Percentiles rank a stretch among this genome's conserved stretches.
phyloP scores from a whole-genome alignment of 2,797 vertebrate species.

The Sylvia borin region DNA sequence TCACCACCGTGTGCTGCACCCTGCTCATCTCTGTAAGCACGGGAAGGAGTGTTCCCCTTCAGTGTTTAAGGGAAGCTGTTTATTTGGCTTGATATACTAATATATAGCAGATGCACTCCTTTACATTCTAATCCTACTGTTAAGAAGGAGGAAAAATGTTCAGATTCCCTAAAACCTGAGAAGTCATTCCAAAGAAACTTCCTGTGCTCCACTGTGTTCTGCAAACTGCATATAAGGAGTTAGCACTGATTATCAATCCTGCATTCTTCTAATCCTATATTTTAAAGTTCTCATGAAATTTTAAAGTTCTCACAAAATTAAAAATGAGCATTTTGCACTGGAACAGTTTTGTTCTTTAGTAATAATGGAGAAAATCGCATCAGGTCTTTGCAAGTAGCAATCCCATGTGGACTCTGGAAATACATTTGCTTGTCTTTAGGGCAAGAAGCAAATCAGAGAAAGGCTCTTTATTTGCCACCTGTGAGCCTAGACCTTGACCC shows the following conservation, averaged over 20 bases:
- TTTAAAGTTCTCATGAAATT: constrained; percentile 9
- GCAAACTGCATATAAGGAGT: not conserved
- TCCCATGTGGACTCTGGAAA: not conserved
- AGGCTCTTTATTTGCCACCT: constrained; percentile 4
- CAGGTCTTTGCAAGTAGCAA: not conserved
- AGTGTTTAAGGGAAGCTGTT: not conserved
- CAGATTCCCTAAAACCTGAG: not conserved
- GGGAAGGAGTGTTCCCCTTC: not conserved
- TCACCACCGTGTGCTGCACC: not conserved
- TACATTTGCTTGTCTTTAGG: not conserved
- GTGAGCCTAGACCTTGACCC: constrained; percentile 13
- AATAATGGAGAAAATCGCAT: not conserved
- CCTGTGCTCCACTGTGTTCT: not conserved
- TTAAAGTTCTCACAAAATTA: not conserved
- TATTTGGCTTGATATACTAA: not conserved
- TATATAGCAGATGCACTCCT: not conserved
- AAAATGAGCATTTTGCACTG: not conserved
- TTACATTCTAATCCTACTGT: not conserved
- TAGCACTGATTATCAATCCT: not conserved
- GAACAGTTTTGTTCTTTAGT: not conserved
- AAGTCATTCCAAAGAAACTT: not conserved
- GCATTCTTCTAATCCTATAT: not conserved
- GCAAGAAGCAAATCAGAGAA: constrained; percentile 16
- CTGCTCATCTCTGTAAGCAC: not conserved
- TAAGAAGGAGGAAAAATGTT: not conserved